Conservation (phyloP, 2,888 invertebrate species). For the Trissolcus brochymenae region DNA sequence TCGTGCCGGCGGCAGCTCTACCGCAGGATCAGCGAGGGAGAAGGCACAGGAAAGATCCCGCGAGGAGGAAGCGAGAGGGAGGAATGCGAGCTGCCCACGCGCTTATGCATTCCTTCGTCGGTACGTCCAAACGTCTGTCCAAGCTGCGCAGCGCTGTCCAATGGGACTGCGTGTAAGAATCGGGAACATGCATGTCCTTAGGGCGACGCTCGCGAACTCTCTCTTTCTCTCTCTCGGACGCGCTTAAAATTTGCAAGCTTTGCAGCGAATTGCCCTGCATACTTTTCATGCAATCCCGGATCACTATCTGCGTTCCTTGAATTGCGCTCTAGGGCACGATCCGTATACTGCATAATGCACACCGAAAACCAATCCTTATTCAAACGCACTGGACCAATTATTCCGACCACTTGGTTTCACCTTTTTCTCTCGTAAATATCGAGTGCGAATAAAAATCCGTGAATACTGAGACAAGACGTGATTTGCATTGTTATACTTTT, state of each 20-base stretch:
- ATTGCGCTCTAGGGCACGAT: conserved; percentile 56
- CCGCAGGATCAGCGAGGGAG: conserved; percentile 32
- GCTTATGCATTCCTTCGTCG: conserved; percentile 46
- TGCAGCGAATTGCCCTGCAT: conserved; percentile 49
- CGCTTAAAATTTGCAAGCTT: conserved; percentile 55
- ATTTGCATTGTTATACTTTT: too few species aligned
- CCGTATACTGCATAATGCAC: conserved; percentile 58
- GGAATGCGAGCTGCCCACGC: conserved; percentile 50
- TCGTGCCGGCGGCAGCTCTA: conserved; percentile 60
- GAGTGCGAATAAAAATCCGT: too few species aligned
- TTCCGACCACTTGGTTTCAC: too few species aligned
- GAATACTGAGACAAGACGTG: too few species aligned
- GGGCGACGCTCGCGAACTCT: conserved; percentile 33
- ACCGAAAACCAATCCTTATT: too few species aligned
- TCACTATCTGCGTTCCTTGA: conserved; percentile 54
- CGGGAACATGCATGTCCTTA: conserved; percentile 56
- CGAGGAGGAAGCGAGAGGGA: conserved; percentile 20
- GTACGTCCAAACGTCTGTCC: conserved; percentile 43
- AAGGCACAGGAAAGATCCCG: background rate
- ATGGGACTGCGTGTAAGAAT: conserved; percentile 51
- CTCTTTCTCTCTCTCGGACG: conserved; percentile 16
- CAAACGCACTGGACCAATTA: too few species aligned
- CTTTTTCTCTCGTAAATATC: too few species aligned
- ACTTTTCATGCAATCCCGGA: conserved; percentile 57
- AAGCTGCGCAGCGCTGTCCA: conserved; percentile 28